Evolutionary conservation across 2,113 vertebrate species (phyloP).

Genomic region (Meleagris gallopavo): DNA sequence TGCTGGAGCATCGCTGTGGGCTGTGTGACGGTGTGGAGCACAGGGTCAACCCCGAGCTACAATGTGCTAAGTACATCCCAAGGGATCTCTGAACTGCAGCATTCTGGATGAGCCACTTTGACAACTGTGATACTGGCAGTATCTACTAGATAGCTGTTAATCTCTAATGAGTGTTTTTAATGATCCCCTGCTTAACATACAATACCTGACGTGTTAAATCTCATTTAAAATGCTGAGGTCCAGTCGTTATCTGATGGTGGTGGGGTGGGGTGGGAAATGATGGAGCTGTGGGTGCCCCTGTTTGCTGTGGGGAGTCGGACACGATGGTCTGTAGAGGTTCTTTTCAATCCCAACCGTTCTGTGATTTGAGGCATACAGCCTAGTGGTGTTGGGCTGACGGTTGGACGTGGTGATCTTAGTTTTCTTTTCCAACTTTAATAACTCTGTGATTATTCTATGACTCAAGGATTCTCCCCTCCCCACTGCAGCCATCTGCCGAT

Average conservation of each 20-base stretch:
- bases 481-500: rapidly evolving
- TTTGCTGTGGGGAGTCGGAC: no score
- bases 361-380: no score
- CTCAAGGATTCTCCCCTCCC: not conserved
- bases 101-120: not conserved
- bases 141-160: constrained; percentile 23
- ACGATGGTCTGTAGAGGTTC: no score
- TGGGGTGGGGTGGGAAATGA: not conserved
- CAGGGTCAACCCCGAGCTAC: no score
- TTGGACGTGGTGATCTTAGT: no score
- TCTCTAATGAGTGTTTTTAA: constrained; percentile 40
- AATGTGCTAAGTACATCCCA: not conserved
- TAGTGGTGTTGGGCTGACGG: no score
- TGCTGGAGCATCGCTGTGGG: no score
- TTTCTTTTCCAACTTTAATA: no score
- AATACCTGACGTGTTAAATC: not conserved
- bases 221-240: not conserved
- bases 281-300: no score
- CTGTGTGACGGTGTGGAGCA: no score
- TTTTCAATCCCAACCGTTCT: no score
- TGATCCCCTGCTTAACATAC: not conserved
- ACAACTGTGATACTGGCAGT: not conserved
- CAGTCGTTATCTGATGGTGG: not conserved
- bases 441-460: no score
- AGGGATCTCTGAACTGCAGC: not conserved